Evolutionary conservation across 2,113 vertebrate species (phyloP), one percentile per base, ranked within the genome.

Genomic region (Xiphorhynchus elegans): DNA sequence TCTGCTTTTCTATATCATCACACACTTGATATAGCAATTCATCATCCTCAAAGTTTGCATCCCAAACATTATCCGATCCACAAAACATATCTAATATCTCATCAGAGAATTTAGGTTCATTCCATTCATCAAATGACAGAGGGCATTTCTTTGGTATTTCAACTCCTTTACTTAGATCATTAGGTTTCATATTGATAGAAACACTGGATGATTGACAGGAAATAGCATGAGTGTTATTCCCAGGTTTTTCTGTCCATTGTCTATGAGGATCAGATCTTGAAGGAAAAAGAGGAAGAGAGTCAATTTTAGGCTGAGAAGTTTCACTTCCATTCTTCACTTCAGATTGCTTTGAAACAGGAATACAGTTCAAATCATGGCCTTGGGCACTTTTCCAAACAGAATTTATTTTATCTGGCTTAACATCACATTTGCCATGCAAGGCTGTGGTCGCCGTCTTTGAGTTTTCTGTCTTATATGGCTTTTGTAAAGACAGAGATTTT

Each of bases 11-110:
- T 85, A 99, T 90, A 46, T 98, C 98, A 96, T 99, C 99, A 96
- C 99, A 99, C 24, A 98, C 98, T 96, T 99, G 98, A 97, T 98
- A 99, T 19, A 99, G 95, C 90, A 99, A 96, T 49, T 98, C 98
- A 63, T 99, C 99, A 19, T 99, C 99, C 10, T 98, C 98, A 42
- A 83, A 97, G 72, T 97, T 95, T 29, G 87, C 59, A 76, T 98
- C 98, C 99, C 99, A 99, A 64, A 97, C 96, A 79, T 93, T 97
- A 26, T 98, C 95, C 0, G 98, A 98, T 33, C 98, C 96, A 94
- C 96, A 97, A 83, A 98, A 98, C 74, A 95, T 93, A 84, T 96
- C 90, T 59, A 98, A 33, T 78, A 98, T 20, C 62, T 98, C 97
- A 87, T 94, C 97, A 53, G 97, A 96, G 94, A 98, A 97, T 53